phyloP scores from a whole-genome alignment of 1,140 invertebrate genomes.

The Penaeus japonicus region DNA sequence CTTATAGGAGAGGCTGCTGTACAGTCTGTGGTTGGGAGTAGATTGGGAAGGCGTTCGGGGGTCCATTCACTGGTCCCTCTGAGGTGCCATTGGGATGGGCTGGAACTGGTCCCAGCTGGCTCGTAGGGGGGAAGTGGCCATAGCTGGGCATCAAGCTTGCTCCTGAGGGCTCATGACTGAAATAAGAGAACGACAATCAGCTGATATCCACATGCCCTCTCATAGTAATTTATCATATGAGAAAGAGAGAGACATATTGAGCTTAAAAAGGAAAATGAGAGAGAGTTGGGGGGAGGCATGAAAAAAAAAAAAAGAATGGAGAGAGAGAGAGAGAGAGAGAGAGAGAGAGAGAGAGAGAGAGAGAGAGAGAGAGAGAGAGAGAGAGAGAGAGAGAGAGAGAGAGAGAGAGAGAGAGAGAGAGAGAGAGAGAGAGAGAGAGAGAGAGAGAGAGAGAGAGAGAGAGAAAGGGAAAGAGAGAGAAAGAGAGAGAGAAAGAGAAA shows the following conservation, averaged over 20 bases:
- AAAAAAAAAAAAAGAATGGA: too few relatives aligned
- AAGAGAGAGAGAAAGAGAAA: too few relatives aligned
- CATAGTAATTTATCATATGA: too few relatives aligned
- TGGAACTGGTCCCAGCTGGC: background rate
- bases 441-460: too few relatives aligned
- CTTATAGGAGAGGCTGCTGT: slow-evolving; percentile 43
- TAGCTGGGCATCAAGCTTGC: slow-evolving; percentile 35
- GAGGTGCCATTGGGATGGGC: slow-evolving; percentile 3
- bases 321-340: too few relatives aligned
- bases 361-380: too few relatives aligned
- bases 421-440: too few relatives aligned
- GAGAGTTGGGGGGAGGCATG: background rate
- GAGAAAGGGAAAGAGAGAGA: too few relatives aligned
- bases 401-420: too few relatives aligned
- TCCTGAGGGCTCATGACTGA: slow-evolving; percentile 28
- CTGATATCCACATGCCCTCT: background rate
- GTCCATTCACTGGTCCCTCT: background rate
- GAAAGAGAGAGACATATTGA: too few relatives aligned
- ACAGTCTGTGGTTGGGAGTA: slow-evolving; percentile 40
- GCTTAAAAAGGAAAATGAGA: background rate
- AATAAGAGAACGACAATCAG: background rate
- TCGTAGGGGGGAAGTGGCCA: slow-evolving; percentile 21
- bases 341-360: too few relatives aligned
- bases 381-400: too few relatives aligned
- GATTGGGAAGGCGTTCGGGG: slow-evolving; percentile 19